Conservation (phyloP, 2,113 vertebrate genomes). For the Urocolius indicus region DNA sequence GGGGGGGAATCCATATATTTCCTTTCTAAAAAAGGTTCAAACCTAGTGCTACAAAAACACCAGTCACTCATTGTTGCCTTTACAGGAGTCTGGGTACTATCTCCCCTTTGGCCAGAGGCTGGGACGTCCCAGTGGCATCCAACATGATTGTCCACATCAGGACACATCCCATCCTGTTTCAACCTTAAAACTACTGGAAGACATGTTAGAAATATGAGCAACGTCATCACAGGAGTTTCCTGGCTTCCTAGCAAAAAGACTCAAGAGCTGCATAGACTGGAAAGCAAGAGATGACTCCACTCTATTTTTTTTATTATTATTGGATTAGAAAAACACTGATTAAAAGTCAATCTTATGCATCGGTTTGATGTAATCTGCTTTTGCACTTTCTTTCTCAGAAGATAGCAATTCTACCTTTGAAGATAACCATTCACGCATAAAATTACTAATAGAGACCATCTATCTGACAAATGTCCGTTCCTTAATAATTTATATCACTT, state of each 20-base stretch:
- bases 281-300: not conserved
- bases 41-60: not conserved
- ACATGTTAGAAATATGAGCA: not conserved
- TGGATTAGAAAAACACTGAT: constrained; percentile 67
- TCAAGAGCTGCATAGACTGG: not conserved
- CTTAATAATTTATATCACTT: constrained; percentile 81
- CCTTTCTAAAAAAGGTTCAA: not conserved
- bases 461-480: constrained; percentile 72
- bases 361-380: constrained; percentile 59
- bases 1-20: not conserved
- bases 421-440: constrained; percentile 75
- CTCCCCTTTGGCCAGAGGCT: not conserved
- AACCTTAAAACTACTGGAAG: not conserved
- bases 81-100: not conserved
- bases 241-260: not conserved
- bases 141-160: not conserved
- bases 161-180: not conserved
- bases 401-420: constrained; percentile 51
- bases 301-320: constrained; percentile 39
- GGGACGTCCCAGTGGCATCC: not conserved
- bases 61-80: no score
- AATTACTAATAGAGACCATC: constrained; percentile 77
- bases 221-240: not conserved
- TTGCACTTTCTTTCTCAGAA: constrained; percentile 47
- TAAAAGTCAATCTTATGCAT: constrained; percentile 56